These are phyloP conservation scores for Halocynthia aurantium DNA, from an alignment of 23 tunicate genomes.

Conservation along the genomic window DNA sequence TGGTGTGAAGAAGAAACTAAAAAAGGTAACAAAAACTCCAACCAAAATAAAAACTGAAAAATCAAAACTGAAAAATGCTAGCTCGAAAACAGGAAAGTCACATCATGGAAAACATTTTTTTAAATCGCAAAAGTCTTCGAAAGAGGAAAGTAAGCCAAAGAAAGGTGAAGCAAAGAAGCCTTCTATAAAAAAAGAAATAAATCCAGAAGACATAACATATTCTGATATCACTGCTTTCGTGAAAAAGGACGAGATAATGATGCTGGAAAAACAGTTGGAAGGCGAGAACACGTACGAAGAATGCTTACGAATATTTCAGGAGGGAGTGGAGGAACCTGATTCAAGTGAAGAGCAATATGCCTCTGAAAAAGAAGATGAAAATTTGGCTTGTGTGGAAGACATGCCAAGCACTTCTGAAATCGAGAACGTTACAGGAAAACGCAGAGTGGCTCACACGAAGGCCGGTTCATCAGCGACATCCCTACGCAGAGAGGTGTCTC, in stretches of 20 bases:
- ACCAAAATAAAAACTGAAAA: background rate
- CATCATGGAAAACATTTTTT: background rate
- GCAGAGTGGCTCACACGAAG: constrained; percentile 54
- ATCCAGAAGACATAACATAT: constrained; percentile 8
- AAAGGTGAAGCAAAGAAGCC: background rate
- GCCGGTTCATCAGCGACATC: constrained; percentile 38
- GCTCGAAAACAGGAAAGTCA: background rate
- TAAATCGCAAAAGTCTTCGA: background rate
- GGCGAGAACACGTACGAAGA: constrained; percentile 35
- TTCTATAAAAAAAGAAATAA: constrained; percentile 1
- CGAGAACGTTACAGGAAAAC: constrained; percentile 1
- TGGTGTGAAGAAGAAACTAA: background rate
- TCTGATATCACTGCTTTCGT: constrained; percentile 32
- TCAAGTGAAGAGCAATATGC: background rate
- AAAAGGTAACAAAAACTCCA: background rate
- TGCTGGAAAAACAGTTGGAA: constrained; percentile 40
- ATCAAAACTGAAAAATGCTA: background rate
- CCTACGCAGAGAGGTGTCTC: constrained; percentile 24
- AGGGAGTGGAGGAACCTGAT: constrained; percentile 3
- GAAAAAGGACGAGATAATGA: constrained; percentile 47
- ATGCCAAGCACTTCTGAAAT: background rate
- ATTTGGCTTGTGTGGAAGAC: background rate
- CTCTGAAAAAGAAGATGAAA: background rate
- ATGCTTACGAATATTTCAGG: constrained; percentile 57
- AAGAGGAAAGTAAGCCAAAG: background rate